Percentiles rank a stretch among this genome's conserved stretches.
Evolutionary conservation across 1,140 invertebrate genomes (phyloP).

Genomic region (Drosophila rufa): DNA sequence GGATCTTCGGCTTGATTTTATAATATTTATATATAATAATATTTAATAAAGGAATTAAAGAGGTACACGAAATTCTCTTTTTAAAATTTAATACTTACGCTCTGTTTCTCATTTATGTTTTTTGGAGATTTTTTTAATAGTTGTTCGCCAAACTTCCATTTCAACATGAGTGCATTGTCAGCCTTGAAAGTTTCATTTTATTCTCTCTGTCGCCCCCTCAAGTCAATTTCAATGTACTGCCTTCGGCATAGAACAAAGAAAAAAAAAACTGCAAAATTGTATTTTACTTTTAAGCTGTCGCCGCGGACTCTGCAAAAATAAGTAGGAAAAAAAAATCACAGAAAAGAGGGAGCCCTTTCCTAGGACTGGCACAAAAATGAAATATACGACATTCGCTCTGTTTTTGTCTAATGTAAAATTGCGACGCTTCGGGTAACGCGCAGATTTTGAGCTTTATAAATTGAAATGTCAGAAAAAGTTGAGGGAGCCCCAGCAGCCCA

Average conservation of each 20-base stretch:
- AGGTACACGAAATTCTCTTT: no score
- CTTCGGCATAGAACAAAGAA: conserved; percentile 40
- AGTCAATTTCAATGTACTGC: conserved; percentile 74
- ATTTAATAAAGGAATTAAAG: no score
- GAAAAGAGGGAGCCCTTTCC: not conserved
- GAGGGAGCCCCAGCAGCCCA: conserved; percentile 43
- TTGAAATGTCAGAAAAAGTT: conserved; percentile 84
- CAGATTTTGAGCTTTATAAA: conserved; percentile 83
- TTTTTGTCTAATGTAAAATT: conserved; percentile 75
- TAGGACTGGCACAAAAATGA: conserved; percentile 24
- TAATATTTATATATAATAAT: no score
- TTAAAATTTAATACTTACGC: not conserved
- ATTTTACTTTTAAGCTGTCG: conserved; percentile 69
- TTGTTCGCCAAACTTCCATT: not conserved
- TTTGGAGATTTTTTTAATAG: conserved; percentile 18
- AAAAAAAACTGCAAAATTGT: conserved; percentile 65
- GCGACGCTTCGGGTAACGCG: conserved; percentile 73
- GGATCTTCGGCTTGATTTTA: no score
- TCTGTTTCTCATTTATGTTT: conserved; percentile 6
- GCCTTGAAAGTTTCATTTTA: conserved; percentile 18
- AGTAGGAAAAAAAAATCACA: not conserved
- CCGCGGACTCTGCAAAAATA: conserved; percentile 25
- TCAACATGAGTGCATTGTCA: conserved; percentile 21
- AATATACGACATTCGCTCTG: conserved; percentile 30
- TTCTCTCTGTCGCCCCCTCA: conserved; percentile 18